A percentile compares a stretch with the other conserved stretches of the same genome.
Evolutionary conservation across 2,888 invertebrate genomes (phyloP).

Genomic region (Tolmerus cingulatus): DNA sequence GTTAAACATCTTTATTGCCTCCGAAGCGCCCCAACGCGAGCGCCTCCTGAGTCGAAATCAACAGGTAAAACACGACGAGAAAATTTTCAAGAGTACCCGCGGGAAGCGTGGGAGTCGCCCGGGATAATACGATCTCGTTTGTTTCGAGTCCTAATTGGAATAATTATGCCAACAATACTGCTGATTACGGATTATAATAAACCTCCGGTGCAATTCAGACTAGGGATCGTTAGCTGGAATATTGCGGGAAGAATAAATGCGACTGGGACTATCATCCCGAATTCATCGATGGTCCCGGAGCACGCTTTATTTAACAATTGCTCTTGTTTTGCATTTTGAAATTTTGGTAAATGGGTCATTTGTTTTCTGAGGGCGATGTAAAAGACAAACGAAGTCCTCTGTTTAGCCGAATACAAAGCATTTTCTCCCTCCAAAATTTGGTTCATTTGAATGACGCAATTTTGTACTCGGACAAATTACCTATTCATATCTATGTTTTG

Average conservation of each 20-base stretch:
- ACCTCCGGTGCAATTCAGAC: not conserved
- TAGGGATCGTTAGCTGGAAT: not conserved
- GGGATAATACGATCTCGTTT: constrained; percentile 9
- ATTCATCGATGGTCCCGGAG: not conserved
- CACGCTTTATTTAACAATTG: not conserved
- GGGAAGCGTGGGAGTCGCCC: not conserved
- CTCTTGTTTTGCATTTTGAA: not conserved
- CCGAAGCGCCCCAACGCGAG: too few species aligned
- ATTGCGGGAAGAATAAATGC: not conserved
- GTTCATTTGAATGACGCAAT: not conserved
- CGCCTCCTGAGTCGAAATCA: not conserved
- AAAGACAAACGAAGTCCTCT: not conserved
- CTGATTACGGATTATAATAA: not conserved
- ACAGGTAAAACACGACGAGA: not conserved
- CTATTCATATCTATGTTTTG: not conserved
- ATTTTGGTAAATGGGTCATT: not conserved
- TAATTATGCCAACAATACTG: not conserved
- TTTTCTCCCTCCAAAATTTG: not conserved
- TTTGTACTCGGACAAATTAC: not conserved
- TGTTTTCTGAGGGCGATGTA: not conserved
- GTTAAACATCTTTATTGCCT: constrained; percentile 39
- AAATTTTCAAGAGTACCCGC: not conserved
- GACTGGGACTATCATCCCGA: not conserved
- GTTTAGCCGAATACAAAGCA: not conserved
- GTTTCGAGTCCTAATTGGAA: not conserved